Evolutionary conservation across 2,797 vertebrate genomes (phyloP).

Genomic region (Chaetodon trifasciatus): DNA sequence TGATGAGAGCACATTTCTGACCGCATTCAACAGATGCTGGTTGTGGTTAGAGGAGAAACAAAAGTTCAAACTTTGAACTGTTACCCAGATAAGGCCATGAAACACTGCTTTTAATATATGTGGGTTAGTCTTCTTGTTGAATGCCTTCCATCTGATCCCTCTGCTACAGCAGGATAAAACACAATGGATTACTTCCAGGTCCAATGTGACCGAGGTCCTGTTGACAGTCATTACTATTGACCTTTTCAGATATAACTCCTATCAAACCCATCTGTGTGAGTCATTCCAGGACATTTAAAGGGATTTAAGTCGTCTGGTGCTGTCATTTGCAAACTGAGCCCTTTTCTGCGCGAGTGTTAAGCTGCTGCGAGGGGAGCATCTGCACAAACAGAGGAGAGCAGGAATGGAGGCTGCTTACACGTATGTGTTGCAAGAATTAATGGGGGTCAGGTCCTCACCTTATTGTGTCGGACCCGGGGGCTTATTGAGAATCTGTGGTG

Average conservation of each 20-base stretch:
- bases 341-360: constrained; percentile 41
- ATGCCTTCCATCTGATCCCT: constrained; percentile 39
- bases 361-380: constrained; percentile 45
- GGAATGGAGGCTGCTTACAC: constrained; percentile 19
- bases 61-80: no score
- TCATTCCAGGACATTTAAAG: constrained; percentile 70
- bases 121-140: constrained; percentile 29
- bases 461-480: constrained; percentile 63
- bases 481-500: constrained; percentile 58
- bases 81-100: neutral
- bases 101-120: constrained; percentile 2
- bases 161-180: constrained; percentile 45
- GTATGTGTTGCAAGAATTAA: constrained; percentile 63
- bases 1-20: neutral
- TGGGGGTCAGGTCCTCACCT: constrained; percentile 62
- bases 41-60: neutral
- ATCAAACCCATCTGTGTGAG: constrained; percentile 55
- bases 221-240: constrained; percentile 62
- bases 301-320: constrained; percentile 64
- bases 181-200: constrained; percentile 53
- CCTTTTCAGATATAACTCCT: constrained; percentile 65
- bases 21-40: neutral
- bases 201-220: constrained; percentile 44
- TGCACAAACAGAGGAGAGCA: constrained; percentile 27
- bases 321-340: constrained; percentile 62